Evolutionary conservation across 2,113 vertebrate species (phyloP).

Genomic region (Cynoglossus semilaevis): DNA sequence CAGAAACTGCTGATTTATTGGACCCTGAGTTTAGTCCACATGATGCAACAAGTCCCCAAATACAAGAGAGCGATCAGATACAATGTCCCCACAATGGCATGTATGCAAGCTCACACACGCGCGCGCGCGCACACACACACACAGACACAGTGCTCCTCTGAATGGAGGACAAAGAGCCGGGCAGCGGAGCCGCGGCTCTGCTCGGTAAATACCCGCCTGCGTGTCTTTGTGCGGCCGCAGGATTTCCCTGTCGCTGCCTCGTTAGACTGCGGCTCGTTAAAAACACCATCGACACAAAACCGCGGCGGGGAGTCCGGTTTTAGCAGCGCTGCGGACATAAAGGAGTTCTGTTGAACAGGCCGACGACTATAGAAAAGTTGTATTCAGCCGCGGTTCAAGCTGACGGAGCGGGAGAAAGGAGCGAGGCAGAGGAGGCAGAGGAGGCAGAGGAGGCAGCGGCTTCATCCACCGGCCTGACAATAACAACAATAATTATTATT

Average conservation of each 20-base stretch:
- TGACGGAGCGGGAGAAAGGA: constrained; percentile 2
- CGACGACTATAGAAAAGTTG: constrained; percentile 64
- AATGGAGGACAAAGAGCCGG: constrained; percentile 55
- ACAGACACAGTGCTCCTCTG: constrained; percentile 52
- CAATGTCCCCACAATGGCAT: too few species aligned
- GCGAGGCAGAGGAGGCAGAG: background rate
- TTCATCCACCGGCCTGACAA: background rate
- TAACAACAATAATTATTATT: too few species aligned
- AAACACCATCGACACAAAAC: constrained; percentile 87
- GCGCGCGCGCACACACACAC: constrained; percentile 34
- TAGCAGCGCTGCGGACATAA: constrained; percentile 88
- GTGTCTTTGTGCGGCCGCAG: constrained; percentile 80
- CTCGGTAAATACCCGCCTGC: constrained; percentile 37
- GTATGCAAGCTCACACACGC: too few species aligned
- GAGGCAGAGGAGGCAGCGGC: background rate
- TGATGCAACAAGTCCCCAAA: too few species aligned
- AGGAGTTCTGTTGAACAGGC: constrained; percentile 82
- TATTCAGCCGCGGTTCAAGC: constrained; percentile 47
- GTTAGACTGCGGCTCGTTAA: constrained; percentile 87
- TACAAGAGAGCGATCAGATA: too few species aligned
- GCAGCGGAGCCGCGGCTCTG: constrained; percentile 44
- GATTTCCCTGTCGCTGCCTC: constrained; percentile 88
- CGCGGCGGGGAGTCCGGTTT: constrained; percentile 91
- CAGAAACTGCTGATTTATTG: too few species aligned
- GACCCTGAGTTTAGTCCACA: too few species aligned